Percentiles rank a stretch among this genome's conserved stretches.
Evolutionary conservation across 2,797 vertebrate genomes (phyloP).

Genomic region (Crenichthys baileyi): DNA sequence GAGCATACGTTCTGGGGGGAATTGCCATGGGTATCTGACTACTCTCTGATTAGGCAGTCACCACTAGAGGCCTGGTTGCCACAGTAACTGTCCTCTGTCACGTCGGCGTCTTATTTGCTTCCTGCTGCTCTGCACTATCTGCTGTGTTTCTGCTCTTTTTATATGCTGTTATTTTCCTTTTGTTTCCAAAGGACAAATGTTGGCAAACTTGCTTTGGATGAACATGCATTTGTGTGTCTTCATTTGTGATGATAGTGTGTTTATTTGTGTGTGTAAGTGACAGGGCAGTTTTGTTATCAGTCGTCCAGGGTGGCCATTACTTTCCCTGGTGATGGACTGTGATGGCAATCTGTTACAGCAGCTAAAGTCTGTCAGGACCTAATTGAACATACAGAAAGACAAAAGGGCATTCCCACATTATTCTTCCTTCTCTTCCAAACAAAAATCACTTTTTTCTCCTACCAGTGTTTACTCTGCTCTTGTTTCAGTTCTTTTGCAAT

Average conservation of each 20-base stretch:
- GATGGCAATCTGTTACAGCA: constrained; percentile 61
- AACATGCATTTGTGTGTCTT: constrained; percentile 1
- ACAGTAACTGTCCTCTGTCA: constrained; percentile 72
- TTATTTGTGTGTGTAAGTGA: constrained; percentile 24
- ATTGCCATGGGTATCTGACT: constrained; percentile 55
- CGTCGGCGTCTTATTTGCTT: constrained; percentile 51
- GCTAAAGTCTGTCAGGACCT: constrained; percentile 49
- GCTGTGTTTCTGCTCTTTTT: constrained; percentile 33
- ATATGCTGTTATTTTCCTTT: constrained; percentile 35
- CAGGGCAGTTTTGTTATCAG: constrained; percentile 51
- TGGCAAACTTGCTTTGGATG: constrained; percentile 26
- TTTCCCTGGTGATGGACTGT: constrained; percentile 59
- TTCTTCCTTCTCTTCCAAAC: neutral
- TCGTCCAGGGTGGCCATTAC: constrained; percentile 52
- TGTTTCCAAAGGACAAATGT: constrained; percentile 55
- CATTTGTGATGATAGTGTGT: neutral
- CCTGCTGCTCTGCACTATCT: constrained; percentile 55
- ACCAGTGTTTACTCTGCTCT: neutral
- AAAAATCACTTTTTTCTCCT: neutral
- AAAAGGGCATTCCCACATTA: neutral
- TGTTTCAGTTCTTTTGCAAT: neutral
- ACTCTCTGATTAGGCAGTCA: constrained; percentile 67
- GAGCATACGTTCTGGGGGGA: constrained; percentile 52
- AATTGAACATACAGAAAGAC: constrained; percentile 26
- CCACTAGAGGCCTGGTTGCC: constrained; percentile 72